phyloP scores from a whole-genome alignment of 2,888 invertebrate genomes.

The Meteorus colon region DNA sequence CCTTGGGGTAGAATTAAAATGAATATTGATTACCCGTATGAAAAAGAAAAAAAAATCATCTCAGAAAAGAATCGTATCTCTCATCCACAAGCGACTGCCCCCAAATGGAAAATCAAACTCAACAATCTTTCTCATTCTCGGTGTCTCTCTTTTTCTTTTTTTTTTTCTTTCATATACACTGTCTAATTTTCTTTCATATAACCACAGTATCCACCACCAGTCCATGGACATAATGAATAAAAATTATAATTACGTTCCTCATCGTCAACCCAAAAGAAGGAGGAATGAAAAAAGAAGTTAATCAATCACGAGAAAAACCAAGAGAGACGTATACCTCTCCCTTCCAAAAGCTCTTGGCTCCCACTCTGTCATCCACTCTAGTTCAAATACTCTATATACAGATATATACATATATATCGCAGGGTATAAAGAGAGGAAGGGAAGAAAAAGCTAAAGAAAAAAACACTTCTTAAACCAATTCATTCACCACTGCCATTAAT shows the following conservation, averaged over 20 bases:
- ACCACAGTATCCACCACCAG: constrained; percentile 22
- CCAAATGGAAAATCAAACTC: constrained; percentile 69
- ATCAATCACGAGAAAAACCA: constrained; percentile 68
- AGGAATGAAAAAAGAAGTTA: constrained; percentile 64
- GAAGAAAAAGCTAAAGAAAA: constrained; percentile 28
- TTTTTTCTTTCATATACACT: constrained; percentile 54
- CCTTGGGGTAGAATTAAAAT: constrained; percentile 58
- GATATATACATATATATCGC: too few relatives aligned
- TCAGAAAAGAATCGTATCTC: constrained; percentile 71
- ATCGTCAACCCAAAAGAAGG: constrained; percentile 52
- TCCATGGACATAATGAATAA: constrained; percentile 67
- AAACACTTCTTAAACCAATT: constrained; percentile 25
- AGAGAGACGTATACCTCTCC: constrained; percentile 38
- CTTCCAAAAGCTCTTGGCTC: constrained; percentile 37
- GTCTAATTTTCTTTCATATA: constrained; percentile 34
- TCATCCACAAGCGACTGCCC: constrained; percentile 69
- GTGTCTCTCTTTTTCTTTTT: constrained; percentile 48
- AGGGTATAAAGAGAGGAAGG: too few relatives aligned
- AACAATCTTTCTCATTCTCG: constrained; percentile 54
- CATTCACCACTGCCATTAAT: constrained; percentile 43
- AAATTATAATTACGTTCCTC: constrained; percentile 73
- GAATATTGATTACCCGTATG: constrained; percentile 69
- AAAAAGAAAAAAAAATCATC: constrained; percentile 43
- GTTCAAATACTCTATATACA: not conserved
- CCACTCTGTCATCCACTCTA: not conserved